A percentile compares a stretch with the other conserved stretches of the same genome.
phyloP scores from a whole-genome alignment of 2,113 vertebrate species.

The Oceanodroma tethys region DNA sequence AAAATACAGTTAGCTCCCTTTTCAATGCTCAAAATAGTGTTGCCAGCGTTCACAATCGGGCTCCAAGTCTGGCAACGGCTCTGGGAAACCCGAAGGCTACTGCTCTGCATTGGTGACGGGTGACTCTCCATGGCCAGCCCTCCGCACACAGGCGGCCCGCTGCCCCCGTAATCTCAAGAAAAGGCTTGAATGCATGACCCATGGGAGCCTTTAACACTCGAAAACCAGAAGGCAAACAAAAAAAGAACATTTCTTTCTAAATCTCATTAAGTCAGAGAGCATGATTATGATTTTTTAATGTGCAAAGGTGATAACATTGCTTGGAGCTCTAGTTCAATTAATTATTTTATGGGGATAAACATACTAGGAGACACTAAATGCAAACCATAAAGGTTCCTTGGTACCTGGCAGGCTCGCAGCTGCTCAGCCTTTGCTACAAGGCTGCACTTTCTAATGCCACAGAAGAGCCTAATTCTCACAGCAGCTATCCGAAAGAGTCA shows the following conservation, averaged over 20 bases:
- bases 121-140: background rate
- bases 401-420: background rate
- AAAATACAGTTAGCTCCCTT: background rate
- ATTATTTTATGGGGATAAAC: slow-evolving; percentile 38
- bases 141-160: background rate
- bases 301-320: slow-evolving; percentile 7
- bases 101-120: background rate
- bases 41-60: background rate
- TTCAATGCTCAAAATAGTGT: accelerated
- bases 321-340: slow-evolving; percentile 5
- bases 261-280: background rate
- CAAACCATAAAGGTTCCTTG: background rate
- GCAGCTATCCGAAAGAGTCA: background rate
- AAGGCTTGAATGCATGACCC: background rate
- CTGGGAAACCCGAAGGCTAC: background rate
- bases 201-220: background rate
- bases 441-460: background rate
- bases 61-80: background rate
- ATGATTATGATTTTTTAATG: slow-evolving; percentile 10
- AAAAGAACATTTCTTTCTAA: background rate
- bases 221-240: background rate
- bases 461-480: background rate
- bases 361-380: background rate
- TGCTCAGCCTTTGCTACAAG: background rate
- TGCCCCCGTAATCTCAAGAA: background rate